Percentiles rank a stretch among this genome's conserved stretches.
phyloP scores from a whole-genome alignment of 1,140 invertebrate species.

The Brachionus koreanus region DNA sequence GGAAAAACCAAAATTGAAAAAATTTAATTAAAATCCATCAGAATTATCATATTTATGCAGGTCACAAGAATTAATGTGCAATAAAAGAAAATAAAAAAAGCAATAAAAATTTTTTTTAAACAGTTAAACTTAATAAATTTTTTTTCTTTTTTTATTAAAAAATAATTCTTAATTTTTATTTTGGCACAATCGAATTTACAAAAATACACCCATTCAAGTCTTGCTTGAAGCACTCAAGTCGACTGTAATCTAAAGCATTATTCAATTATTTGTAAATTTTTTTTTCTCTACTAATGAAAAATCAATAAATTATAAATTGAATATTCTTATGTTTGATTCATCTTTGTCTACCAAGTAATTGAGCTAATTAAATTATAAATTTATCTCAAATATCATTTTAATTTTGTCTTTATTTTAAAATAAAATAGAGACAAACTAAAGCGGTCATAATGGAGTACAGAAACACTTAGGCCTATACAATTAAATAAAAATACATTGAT shows the following conservation, averaged over 20 bases:
- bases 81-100: not conserved
- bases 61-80: not conserved
- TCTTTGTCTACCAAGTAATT: not conserved
- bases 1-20: not conserved
- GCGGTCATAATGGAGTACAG: too few species aligned
- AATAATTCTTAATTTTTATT: not conserved
- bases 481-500: too few species aligned
- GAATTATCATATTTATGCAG: not conserved
- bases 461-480: too few species aligned
- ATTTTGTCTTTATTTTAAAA: not conserved
- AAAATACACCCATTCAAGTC: not conserved
- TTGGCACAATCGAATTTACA: not conserved
- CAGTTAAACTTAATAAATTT: not conserved
- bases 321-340: not conserved
- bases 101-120: not conserved
- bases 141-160: not conserved
- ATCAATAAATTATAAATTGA: conserved; percentile 1
- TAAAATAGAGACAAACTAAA: too few species aligned
- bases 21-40: not conserved
- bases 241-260: not conserved
- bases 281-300: not conserved
- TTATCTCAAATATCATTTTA: not conserved
- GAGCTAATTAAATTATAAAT: not conserved
- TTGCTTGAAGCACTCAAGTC: not conserved
- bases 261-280: not conserved